Conservation (phyloP, 1,140 invertebrate species). For the Notospermus geniculatus region DNA sequence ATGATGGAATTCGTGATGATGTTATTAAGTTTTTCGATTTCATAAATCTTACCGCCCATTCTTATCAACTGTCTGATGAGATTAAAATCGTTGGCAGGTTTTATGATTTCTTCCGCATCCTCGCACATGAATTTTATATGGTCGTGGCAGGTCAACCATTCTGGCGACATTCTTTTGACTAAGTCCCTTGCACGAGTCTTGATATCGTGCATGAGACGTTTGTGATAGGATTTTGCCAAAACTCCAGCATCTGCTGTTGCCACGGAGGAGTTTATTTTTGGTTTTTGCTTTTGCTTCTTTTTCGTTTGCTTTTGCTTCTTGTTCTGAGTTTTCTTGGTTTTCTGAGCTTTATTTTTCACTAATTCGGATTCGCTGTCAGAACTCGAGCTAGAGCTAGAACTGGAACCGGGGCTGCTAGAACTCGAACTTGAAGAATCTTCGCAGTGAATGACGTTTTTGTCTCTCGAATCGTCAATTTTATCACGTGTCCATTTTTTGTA, state of each 20-base stretch:
- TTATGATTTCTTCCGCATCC: constrained; percentile 6
- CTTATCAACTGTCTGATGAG: constrained; percentile 6
- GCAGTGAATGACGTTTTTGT: too few species aligned
- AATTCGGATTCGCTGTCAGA: constrained; percentile 9
- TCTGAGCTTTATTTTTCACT: neutral
- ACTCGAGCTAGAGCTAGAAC: neutral
- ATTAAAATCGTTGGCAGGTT: constrained; percentile 6
- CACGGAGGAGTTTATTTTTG: neutral
- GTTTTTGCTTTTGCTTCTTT: neutral
- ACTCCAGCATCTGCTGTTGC: neutral
- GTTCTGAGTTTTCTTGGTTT: neutral
- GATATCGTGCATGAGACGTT: constrained; percentile 6
- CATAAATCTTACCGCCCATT: constrained; percentile 8
- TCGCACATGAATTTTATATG: constrained; percentile 8
- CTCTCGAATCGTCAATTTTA: too few species aligned
- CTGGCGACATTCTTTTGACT: constrained; percentile 1
- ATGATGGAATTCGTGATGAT: constrained; percentile 4
- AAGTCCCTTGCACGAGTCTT: neutral
- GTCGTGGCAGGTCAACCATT: constrained; percentile 7
- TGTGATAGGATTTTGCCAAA: constrained; percentile 2
- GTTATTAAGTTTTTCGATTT: constrained; percentile 7
- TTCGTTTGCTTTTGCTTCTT: neutral
- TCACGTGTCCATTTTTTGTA: constrained; percentile 9
- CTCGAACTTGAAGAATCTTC: too few species aligned
- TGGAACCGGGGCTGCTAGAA: constrained; percentile 3